These are phyloP conservation scores for Odontomyia ornata DNA, from an alignment of 2,888 invertebrate genomes.

Conservation along the genomic window DNA sequence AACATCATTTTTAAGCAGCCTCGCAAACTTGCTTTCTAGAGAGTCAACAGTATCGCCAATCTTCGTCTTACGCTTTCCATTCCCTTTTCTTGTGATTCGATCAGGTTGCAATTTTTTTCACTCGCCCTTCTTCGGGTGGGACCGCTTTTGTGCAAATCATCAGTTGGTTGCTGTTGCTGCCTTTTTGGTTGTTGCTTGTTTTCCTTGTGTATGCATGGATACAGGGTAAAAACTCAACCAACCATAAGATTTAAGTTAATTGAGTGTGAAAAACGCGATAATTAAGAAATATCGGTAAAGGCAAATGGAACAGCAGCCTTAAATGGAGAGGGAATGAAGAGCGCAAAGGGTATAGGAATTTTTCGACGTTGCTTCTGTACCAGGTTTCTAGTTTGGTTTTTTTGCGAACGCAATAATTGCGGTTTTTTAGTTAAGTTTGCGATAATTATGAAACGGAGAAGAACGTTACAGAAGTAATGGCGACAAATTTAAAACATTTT, in stretches of 20 bases:
- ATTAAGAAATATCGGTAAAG: constrained; percentile 8
- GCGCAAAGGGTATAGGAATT: no score
- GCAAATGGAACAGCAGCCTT: neutral
- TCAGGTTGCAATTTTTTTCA: neutral
- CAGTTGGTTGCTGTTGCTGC: neutral
- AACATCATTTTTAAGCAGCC: constrained; percentile 1
- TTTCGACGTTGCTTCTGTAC: no score
- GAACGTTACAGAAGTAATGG: no score
- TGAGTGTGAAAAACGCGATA: constrained; percentile 20
- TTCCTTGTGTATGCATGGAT: constrained; percentile 9
- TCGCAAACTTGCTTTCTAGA: neutral
- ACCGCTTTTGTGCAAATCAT: neutral
- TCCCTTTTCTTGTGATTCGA: neutral
- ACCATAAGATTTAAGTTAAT: constrained; percentile 21
- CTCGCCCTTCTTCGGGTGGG: neutral
- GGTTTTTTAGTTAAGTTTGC: no score
- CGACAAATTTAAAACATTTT: no score
- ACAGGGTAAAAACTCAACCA: constrained; percentile 4
- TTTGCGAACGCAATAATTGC: no score
- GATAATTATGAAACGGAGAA: no score
- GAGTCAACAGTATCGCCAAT: neutral
- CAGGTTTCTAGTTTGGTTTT: no score
- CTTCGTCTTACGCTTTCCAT: neutral
- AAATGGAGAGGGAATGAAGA: no score
- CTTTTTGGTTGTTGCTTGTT: neutral